Evolutionary conservation across 2,888 invertebrate species (phyloP), one percentile per base, ranked within the genome.

Genomic region (Pachymerium ferrugineum): DNA sequence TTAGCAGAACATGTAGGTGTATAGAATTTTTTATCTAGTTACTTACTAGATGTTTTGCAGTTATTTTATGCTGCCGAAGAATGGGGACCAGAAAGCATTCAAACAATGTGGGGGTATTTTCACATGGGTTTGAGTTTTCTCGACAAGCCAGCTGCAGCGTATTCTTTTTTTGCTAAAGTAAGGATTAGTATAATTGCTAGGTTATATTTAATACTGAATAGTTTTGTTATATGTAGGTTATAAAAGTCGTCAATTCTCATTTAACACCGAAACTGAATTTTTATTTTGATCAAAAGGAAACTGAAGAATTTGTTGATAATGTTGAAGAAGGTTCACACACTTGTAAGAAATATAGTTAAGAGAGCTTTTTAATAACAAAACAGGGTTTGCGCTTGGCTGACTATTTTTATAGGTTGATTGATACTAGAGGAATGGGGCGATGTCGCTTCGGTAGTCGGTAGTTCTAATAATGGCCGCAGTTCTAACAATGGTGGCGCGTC

Each of bases 1-100:
- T n/a, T 72, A 29, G 72, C 72, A 25, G 72, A 72, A 72, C 72
- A 72, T 30, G 72, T 72, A 29, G 38, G 47, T 31, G 16, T n/a
- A n/a, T n/a, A n/a, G n/a, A n/a, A n/a, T n/a, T n/a, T n/a, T n/a
- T n/a, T n/a, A n/a, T n/a, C n/a, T n/a, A n/a, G n/a, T n/a, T n/a
- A n/a, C n/a, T n/a, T n/a, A 28, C 16, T 38, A 14, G 35, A 35
- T 38, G 19, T 6, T 16, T 72, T 30, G 25, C 10, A 72, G 72
- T 25, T 72, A 16, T 72, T 25, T 16, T 72, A 54, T 31, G 54
- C 28, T 6, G 72, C 54, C 10, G 54, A 72, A 29, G 29, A 47
- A 72, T 72, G 54, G 47, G 72, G 72, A 16, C 72, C 72, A 16
- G 29, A 28, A 28, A 72, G 72, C 47, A 47, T 72, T 28, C 54